These are phyloP conservation scores for Tor tambroides DNA, from an alignment of 2,113 vertebrate genomes.

Conservation along the genomic window DNA sequence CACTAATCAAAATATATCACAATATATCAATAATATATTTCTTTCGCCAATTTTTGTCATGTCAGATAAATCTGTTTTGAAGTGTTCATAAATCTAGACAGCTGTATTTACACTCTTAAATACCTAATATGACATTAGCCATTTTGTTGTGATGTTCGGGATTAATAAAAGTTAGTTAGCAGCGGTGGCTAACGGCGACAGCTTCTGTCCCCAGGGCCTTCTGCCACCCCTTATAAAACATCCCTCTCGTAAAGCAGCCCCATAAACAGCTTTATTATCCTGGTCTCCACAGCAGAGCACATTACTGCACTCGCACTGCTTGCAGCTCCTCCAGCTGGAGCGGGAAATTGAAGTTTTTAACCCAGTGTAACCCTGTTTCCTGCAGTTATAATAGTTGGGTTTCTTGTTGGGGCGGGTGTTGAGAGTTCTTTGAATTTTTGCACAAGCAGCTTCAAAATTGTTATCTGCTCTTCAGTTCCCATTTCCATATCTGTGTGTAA, in stretches of 20 bases:
- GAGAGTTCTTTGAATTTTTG: conserved; percentile 11
- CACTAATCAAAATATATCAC: too few species aligned
- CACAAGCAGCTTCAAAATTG: neutral
- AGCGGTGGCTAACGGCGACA: conserved; percentile 16
- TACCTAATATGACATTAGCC: neutral
- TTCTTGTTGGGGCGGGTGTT: neutral
- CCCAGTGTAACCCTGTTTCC: neutral
- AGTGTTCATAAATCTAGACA: neutral
- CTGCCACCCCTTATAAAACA: conserved; percentile 38
- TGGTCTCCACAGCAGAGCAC: neutral
- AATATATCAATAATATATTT: too few species aligned
- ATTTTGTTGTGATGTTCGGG: neutral
- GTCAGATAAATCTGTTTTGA: neutral
- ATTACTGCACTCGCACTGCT: conserved; percentile 14
- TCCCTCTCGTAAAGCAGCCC: conserved; percentile 33
- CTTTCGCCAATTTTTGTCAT: neutral
- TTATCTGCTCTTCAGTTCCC: neutral
- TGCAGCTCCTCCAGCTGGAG: conserved; percentile 17
- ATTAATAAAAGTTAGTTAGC: conserved; percentile 35
- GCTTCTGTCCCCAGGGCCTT: conserved; percentile 8
- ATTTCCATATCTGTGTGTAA: neutral
- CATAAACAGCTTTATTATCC: conserved; percentile 47
- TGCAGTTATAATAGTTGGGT: neutral
- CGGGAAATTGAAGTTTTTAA: conserved; percentile 5
- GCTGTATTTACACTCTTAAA: conserved; percentile 13